Conservation (phyloP, 2,888 invertebrate species). For the Chalcis sispes region DNA sequence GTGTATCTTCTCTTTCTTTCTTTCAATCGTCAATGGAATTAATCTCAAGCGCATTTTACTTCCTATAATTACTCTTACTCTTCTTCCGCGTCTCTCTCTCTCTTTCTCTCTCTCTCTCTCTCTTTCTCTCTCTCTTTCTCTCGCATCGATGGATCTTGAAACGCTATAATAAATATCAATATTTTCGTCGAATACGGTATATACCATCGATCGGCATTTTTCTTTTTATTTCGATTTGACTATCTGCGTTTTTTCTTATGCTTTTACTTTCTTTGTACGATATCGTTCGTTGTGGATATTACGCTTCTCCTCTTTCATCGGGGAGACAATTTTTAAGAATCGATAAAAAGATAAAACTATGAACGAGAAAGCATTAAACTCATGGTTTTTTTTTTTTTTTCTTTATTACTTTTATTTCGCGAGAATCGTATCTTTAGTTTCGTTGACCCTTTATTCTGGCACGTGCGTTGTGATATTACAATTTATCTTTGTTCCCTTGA, state of each 20-base stretch:
- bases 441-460: too few relatives aligned
- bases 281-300: background rate
- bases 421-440: too few relatives aligned
- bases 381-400: conserved; percentile 22
- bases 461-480: too few relatives aligned
- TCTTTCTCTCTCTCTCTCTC: too few relatives aligned
- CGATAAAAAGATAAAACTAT: background rate
- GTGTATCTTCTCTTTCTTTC: background rate
- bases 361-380: background rate
- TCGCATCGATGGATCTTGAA: conserved; percentile 50
- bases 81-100: conserved; percentile 35
- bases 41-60: conserved; percentile 13
- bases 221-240: background rate
- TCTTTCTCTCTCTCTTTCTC: conserved; percentile 10
- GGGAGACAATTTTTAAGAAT: too few relatives aligned
- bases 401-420: too few relatives aligned
- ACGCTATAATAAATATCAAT: conserved; percentile 31
- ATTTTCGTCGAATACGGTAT: conserved; percentile 43
- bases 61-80: conserved; percentile 22
- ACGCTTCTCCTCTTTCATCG: conserved; percentile 36
- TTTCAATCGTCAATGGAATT: background rate
- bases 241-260: background rate
- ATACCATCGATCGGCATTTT: conserved; percentile 41
- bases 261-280: conserved; percentile 37
- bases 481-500: too few relatives aligned